Evolutionary conservation across 2,888 invertebrate genomes (phyloP), one percentile per base, ranked within the genome.

Genomic region (Dendrolimus houi): DNA sequence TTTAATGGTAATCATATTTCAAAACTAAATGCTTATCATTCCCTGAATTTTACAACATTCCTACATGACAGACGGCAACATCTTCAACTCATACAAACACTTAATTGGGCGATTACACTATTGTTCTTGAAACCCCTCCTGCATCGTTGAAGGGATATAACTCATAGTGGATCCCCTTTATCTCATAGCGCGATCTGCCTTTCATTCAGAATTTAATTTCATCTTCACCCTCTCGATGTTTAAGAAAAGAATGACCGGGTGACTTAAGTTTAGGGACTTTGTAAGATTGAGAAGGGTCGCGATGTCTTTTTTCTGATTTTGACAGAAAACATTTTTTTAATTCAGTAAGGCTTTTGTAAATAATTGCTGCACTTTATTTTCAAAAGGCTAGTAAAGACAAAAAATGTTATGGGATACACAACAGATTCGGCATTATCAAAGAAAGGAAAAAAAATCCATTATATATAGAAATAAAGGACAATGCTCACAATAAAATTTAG

Each of bases 171-270:
- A 77, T 81, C 80, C 85, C 86, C 77, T 84, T 86, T 83, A 85
- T 83, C 82, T 78, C 80, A 83, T 77, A 75, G 75, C 64, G 64
- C 78, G 82, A 83, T 83, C 72, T 56, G 79, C 85, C 86, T 85
- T 87, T 88, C 87, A 88, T 83, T 84, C 75, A 81, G 83, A 87
- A 87, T 89, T 88, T 89, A 87, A 90, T 90, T 89, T 89, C 85
- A 85, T 88, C 84, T 83, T 85, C 89, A 87, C 90, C 88, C 87
- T 85, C 84, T 80, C 78, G 58, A 67, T 66, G 72, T 66, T 83
- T 79, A 80, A 84, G 84, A 83, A 84, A 87, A 87, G 85, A 88
- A 85, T 87, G 87, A 87, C 86, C 82, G 77, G 78, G 76, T 82
- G 86, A 85, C 87, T 83, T 74, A 74, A 72, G 72, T 65, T 71